Evolutionary conservation across 2,888 invertebrate species (phyloP).

Genomic region (Pammene aurita): DNA sequence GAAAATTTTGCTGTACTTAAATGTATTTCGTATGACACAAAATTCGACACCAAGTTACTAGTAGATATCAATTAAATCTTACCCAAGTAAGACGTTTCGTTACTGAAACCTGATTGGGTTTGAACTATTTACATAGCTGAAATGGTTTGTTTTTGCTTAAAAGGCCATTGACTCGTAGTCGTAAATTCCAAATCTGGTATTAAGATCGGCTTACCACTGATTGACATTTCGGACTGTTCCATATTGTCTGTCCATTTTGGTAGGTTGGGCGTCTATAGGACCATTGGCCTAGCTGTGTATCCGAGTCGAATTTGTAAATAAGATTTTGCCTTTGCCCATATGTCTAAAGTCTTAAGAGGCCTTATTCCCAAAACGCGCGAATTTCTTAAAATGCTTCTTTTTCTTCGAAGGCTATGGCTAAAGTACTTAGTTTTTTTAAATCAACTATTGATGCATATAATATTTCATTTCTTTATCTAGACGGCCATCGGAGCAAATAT

Average conservation of each 20-base stretch:
- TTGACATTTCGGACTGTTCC: conserved; percentile 28
- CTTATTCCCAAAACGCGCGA: too few relatives aligned
- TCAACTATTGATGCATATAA: too few relatives aligned
- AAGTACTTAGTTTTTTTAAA: too few relatives aligned
- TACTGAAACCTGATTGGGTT: not conserved
- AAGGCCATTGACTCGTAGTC: conserved; percentile 7
- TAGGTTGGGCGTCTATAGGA: conserved; percentile 5
- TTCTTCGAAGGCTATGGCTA: too few relatives aligned
- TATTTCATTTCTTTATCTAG: too few relatives aligned
- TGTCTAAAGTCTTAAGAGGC: conserved; percentile 1
- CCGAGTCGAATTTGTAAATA: not conserved
- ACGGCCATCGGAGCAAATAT: too few relatives aligned
- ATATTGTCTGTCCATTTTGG: conserved; percentile 20
- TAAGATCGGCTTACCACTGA: conserved; percentile 29
- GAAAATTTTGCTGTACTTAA: not conserved
- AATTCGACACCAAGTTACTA: not conserved
- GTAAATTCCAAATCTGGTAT: conserved; percentile 19
- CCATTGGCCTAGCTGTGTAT: not conserved
- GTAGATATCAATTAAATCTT: not conserved
- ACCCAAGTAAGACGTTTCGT: not conserved
- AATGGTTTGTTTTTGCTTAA: not conserved
- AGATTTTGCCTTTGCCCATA: conserved; percentile 5
- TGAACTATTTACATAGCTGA: not conserved
- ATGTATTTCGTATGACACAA: not conserved
- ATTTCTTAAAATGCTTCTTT: too few relatives aligned